Evolutionary conservation across 2,797 vertebrate genomes (phyloP).

Genomic region (Pagetopsis macropterus): DNA sequence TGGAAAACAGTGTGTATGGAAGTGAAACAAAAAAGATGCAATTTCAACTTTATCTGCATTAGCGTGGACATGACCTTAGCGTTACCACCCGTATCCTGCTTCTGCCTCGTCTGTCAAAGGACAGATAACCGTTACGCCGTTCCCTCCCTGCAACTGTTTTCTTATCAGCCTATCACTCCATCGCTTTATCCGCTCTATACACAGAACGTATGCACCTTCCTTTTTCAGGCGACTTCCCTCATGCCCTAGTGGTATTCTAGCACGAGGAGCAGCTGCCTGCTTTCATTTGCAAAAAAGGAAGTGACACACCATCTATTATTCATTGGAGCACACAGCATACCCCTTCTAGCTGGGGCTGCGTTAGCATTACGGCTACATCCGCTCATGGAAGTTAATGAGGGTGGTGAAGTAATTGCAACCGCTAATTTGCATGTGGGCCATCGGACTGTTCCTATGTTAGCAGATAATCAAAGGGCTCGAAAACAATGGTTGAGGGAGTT

Average conservation of each 20-base stretch:
- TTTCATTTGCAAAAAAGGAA: conserved; percentile 73
- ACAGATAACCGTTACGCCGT: conserved; percentile 59
- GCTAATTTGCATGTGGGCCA: conserved; percentile 56
- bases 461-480: conserved; percentile 32
- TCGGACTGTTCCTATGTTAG: conserved; percentile 26
- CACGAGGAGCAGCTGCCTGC: conserved; percentile 62
- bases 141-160: conserved; percentile 45
- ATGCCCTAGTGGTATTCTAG: conserved; percentile 36
- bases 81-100: conserved; percentile 9
- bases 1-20: neutral
- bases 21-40: neutral
- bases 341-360: conserved; percentile 42
- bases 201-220: conserved; percentile 27
- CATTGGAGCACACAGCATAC: conserved; percentile 50
- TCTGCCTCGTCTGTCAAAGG: conserved; percentile 33
- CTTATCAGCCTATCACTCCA: conserved; percentile 41
- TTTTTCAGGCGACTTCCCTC: conserved; percentile 36
- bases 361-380: conserved; percentile 53
- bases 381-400: conserved; percentile 55
- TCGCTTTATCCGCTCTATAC: conserved; percentile 23
- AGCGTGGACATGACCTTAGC: conserved; percentile 23
- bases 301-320: conserved; percentile 75
- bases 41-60: conserved; percentile 31
- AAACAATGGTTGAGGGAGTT: conserved; percentile 20
- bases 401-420: conserved; percentile 29